A percentile compares a stretch with the other conserved stretches of the same genome.
Evolutionary conservation across 2,797 vertebrate species (phyloP).

Genomic region (Aldrovandia affinis): DNA sequence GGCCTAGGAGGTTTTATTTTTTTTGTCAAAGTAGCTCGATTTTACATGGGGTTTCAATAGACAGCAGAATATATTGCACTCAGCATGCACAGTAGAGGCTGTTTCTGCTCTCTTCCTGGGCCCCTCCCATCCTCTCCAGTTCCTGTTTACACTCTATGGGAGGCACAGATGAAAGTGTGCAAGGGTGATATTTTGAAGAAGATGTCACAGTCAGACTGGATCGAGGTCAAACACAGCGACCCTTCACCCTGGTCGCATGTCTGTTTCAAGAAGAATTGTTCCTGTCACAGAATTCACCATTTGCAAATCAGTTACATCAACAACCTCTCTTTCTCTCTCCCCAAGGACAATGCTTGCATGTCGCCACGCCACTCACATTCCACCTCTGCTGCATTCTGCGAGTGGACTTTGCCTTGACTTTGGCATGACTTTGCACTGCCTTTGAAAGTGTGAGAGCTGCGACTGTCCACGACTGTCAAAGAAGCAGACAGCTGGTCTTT

Average conservation of each 20-base stretch:
- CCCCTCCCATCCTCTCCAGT: too few species aligned
- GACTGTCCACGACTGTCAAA: neutral
- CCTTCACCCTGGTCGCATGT: neutral
- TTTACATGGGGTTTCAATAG: too few species aligned
- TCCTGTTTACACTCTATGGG: too few species aligned
- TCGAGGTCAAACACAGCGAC: neutral
- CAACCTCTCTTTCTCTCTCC: neutral
- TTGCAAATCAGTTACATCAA: neutral
- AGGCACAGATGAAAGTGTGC: too few species aligned
- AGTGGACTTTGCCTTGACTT: neutral
- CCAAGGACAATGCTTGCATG: neutral
- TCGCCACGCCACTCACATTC: neutral
- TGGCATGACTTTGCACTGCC: neutral
- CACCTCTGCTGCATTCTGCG: neutral
- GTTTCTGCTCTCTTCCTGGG: too few species aligned
- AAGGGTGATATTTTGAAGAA: neutral
- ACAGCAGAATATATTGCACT: too few species aligned
- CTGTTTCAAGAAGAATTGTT: neutral
- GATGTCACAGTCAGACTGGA: neutral
- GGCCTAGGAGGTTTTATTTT: too few species aligned
- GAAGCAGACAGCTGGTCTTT: neutral
- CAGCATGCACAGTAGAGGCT: too few species aligned
- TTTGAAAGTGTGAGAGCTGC: neutral
- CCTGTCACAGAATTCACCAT: neutral
- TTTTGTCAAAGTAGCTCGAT: too few species aligned